Evolutionary conservation across 2,888 invertebrate species (phyloP), one percentile per base, ranked within the genome.

Genomic region (Acrobasis consociella): DNA sequence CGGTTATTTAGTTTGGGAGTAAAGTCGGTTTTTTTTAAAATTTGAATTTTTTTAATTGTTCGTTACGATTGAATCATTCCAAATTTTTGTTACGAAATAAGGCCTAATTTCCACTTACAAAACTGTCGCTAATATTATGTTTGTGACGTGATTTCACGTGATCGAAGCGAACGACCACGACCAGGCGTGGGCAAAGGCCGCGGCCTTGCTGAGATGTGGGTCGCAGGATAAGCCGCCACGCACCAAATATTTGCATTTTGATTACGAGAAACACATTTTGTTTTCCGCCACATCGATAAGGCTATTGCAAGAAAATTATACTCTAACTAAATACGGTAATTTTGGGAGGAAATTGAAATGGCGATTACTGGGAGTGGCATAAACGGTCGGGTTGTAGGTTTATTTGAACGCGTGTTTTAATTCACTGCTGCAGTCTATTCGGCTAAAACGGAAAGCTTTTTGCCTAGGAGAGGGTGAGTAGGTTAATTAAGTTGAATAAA

Each of bases 121-220:
- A 53, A 62, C 11, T 55, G 55, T 62, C 62, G 62, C 61, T 60
- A 52, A 46, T 53, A 31, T 31, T 31, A 7, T 46, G 7, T 31
- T 16, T 37, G 42, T 55, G 55, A 49, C 60, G 60, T 46, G 59
- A 50, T 13, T 58, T 50, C 16, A 52, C 52, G 22, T 52, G 50
- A 60, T 52, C 49, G 56, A 49, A 62, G 39, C 49, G 0, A 56
- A 49, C 16, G 49, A 42, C 53, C 64, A 49, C 16, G 49, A 42
- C 53, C 64, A 62, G 1, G 9, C 17, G 52, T 52, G 46, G 62
- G 52, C 60, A 65, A 76, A 82, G 86, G 87, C 74, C 86, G 73
- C 83, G 89, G 83, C 91, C 91, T 91, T 89, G 85, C 76, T 64
- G 64, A 89, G 90, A 91, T 91, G 87, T 92, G 82, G 92, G 91